phyloP scores from a whole-genome alignment of 1,140 invertebrate genomes.

The Tachypleus tridentatus region DNA sequence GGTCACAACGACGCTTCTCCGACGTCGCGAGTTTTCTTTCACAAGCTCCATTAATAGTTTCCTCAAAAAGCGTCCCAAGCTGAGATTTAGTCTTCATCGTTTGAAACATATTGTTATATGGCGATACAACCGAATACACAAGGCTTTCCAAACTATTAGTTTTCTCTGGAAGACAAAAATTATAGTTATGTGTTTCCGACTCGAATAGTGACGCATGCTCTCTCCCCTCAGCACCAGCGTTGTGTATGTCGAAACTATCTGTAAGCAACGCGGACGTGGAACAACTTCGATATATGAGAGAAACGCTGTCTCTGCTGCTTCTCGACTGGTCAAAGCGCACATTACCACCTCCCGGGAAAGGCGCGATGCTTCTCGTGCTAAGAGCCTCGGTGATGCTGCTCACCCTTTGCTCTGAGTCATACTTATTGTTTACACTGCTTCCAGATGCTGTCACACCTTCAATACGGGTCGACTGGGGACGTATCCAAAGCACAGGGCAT shows the following conservation, averaged over 20 bases:
- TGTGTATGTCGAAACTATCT: slow-evolving; percentile 7
- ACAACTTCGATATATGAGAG: slow-evolving; percentile 16
- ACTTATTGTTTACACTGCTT: too few relatives aligned
- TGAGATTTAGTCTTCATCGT: slow-evolving; percentile 10
- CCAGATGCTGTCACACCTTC: too few relatives aligned
- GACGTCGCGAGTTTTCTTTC: slow-evolving; percentile 10
- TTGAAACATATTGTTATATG: slow-evolving; percentile 1
- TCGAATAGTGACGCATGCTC: too few relatives aligned
- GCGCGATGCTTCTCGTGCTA: too few relatives aligned
- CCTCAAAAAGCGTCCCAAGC: slow-evolving; percentile 18
- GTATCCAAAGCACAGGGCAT: too few relatives aligned
- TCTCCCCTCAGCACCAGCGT: slow-evolving; percentile 5
- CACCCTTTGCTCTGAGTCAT: too few relatives aligned
- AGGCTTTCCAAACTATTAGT: slow-evolving; percentile 6
- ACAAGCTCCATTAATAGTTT: neutral
- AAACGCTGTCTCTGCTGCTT: too few relatives aligned
- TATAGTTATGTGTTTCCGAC: too few relatives aligned
- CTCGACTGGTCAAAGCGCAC: too few relatives aligned
- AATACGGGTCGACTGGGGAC: too few relatives aligned
- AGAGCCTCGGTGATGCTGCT: too few relatives aligned
- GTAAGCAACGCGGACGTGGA: slow-evolving; percentile 17
- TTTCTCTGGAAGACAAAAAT: neutral
- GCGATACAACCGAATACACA: slow-evolving; percentile 1
- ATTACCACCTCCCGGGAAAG: too few relatives aligned
- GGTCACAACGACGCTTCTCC: slow-evolving; percentile 10